Evolutionary conservation across 2,888 invertebrate species (phyloP).

Genomic region (Pandemis heparana): DNA sequence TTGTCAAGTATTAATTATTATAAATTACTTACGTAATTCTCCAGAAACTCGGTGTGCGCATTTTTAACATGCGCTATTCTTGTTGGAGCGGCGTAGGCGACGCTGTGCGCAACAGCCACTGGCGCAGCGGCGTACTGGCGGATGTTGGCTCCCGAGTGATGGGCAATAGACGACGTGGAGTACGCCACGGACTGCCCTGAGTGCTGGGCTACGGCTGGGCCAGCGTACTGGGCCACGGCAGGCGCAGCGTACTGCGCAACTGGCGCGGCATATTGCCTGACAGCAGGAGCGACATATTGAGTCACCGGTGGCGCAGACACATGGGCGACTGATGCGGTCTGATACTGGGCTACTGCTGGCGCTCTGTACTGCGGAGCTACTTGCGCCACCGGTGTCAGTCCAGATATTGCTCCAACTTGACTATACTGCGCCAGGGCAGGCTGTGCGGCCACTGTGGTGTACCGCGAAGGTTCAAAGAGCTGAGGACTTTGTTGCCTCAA

Average conservation of each 20-base stretch:
- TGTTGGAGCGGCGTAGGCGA: conserved; percentile 46
- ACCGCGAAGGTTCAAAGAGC: conserved; percentile 53
- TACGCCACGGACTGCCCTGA: conserved; percentile 32
- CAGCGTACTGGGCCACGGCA: conserved; percentile 50
- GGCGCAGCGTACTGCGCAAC: conserved; percentile 51
- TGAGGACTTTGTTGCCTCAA: conserved; percentile 63
- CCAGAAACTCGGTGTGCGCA: conserved; percentile 86
- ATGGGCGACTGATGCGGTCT: conserved; percentile 47
- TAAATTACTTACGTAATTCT: conserved; percentile 86
- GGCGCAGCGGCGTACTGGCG: conserved; percentile 46
- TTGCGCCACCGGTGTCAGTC: conserved; percentile 29
- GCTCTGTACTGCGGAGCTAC: conserved; percentile 50
- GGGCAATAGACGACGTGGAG: conserved; percentile 34
- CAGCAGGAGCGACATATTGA: conserved; percentile 51
- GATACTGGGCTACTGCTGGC: conserved; percentile 50
- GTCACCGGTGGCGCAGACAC: conserved; percentile 48
- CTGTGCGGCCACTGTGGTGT: conserved; percentile 47
- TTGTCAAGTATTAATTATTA: conserved; percentile 9
- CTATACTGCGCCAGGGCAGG: conserved; percentile 58
- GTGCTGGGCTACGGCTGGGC: conserved; percentile 47
- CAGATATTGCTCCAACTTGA: conserved; percentile 47
- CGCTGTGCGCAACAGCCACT: conserved; percentile 46
- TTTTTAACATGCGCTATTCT: conserved; percentile 74
- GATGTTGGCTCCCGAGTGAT: conserved; percentile 43
- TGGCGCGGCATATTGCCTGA: conserved; percentile 49